A percentile compares a stretch with the other conserved stretches of the same genome.
These are phyloP conservation scores for Morone saxatilis DNA, from an alignment of 2,113 vertebrate genomes.

Conservation along the genomic window DNA sequence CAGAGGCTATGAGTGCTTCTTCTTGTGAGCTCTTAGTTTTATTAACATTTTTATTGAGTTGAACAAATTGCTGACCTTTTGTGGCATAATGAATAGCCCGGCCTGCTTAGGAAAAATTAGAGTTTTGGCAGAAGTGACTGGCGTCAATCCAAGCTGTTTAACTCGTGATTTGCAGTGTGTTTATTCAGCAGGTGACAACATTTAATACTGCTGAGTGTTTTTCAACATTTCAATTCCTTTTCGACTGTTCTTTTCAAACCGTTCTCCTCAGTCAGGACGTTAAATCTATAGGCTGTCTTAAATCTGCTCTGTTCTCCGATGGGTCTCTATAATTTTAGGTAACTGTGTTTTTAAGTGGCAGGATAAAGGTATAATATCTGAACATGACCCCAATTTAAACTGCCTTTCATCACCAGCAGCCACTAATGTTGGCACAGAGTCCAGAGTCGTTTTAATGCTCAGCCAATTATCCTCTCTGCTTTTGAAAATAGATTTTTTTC, in stretches of 20 bases:
- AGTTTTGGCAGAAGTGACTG: constrained; percentile 80
- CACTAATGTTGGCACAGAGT: constrained; percentile 68
- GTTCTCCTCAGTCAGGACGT: neutral
- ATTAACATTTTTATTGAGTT: constrained; percentile 86
- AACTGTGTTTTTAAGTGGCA: constrained; percentile 59
- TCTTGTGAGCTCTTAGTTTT: constrained; percentile 82
- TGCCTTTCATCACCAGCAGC: constrained; percentile 61
- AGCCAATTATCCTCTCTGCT: constrained; percentile 65
- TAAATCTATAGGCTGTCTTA: constrained; percentile 22
- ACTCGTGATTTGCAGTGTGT: constrained; percentile 70
- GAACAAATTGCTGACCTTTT: constrained; percentile 84
- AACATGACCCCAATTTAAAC: constrained; percentile 72
- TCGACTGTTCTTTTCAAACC: neutral
- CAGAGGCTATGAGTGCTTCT: constrained; percentile 56
- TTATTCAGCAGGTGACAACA: constrained; percentile 75
- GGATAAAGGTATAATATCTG: constrained; percentile 59
- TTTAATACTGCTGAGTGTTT: constrained; percentile 71
- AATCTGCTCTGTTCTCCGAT: neutral
- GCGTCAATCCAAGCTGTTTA: constrained; percentile 73
- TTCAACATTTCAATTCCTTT: constrained; percentile 42
- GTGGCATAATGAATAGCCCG: constrained; percentile 77
- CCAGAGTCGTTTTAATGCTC: constrained; percentile 62
- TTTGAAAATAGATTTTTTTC: constrained; percentile 53
- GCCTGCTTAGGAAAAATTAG: constrained; percentile 71
- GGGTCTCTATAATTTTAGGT: constrained; percentile 38